Conservation (phyloP, 1,140 invertebrate species). For the Bombus polaris region DNA sequence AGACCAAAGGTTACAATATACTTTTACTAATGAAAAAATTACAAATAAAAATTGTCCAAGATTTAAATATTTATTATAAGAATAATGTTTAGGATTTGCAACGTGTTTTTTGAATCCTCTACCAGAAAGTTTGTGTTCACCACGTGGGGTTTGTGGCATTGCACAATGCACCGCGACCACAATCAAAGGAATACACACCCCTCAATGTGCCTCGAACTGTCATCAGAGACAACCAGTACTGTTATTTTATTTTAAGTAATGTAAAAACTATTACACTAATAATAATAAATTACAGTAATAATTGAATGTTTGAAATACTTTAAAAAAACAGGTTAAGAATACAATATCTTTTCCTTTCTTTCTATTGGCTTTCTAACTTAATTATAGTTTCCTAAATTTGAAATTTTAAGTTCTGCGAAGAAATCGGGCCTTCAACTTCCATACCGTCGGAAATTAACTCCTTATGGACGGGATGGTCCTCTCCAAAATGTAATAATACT, state of each 20-base stretch:
- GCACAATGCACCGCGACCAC: constrained; percentile 44
- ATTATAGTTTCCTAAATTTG: neutral
- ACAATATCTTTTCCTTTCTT: too few species aligned
- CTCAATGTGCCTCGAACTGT: constrained; percentile 48
- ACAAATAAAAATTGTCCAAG: neutral
- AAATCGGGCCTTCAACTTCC: constrained; percentile 52
- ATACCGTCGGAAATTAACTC: constrained; percentile 43
- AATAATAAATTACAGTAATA: neutral
- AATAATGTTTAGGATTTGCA: constrained; percentile 53
- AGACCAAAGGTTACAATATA: constrained; percentile 47
- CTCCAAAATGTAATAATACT: constrained; percentile 50
- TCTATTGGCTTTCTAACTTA: neutral
- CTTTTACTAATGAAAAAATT: neutral
- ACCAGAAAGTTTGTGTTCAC: constrained; percentile 52
- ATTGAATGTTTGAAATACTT: neutral
- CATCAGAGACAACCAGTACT: constrained; percentile 59
- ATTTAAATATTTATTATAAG: neutral
- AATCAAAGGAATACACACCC: constrained; percentile 51
- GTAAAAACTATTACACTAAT: too few species aligned
- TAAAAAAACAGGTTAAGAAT: neutral
- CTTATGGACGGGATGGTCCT: constrained; percentile 51
- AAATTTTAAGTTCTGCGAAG: constrained; percentile 58
- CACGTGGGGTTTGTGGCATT: constrained; percentile 53
- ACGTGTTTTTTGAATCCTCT: constrained; percentile 58
- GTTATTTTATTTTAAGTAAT: neutral